These are phyloP conservation scores for Hemistola chrysoprasaria DNA, from an alignment of 2,888 invertebrate species.

Conservation along the genomic window DNA sequence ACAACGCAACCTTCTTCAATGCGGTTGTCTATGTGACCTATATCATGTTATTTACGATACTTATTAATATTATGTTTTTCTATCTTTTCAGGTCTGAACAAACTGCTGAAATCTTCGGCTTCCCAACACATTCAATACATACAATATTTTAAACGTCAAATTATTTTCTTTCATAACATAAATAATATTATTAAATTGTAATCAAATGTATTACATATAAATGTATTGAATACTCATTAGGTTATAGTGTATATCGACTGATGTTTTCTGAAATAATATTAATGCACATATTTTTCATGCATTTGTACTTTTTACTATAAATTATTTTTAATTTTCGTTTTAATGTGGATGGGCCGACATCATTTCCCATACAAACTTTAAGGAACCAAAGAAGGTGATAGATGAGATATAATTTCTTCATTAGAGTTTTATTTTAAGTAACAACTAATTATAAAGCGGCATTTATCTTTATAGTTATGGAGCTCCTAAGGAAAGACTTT, in stretches of 20 bases:
- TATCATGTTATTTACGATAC: background rate
- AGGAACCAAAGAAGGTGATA: too few species aligned
- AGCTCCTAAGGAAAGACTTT: too few species aligned
- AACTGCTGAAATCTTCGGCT: conserved; percentile 43
- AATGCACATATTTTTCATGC: conserved; percentile 66
- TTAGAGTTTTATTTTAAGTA: too few species aligned
- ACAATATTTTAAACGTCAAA: conserved; percentile 24
- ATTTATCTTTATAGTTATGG: too few species aligned
- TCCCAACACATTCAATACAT: conserved; percentile 40
- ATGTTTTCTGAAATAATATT: conserved; percentile 49
- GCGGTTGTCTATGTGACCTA: too few species aligned
- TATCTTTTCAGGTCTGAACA: conserved; percentile 58
- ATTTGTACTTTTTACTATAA: conserved; percentile 65
- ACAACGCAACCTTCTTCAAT: too few species aligned
- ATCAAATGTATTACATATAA: conserved; percentile 28
- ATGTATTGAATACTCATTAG: conserved; percentile 77
- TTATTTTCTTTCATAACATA: too few species aligned
- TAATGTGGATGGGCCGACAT: too few species aligned
- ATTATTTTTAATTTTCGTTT: conserved; percentile 47
- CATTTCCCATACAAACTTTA: too few species aligned
- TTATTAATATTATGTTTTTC: conserved; percentile 25
- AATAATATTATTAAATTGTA: conserved; percentile 3
- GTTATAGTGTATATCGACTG: conserved; percentile 61
- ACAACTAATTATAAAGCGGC: too few species aligned
- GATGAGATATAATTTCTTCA: too few species aligned